Evolutionary conservation across 2,113 vertebrate genomes (phyloP).

Genomic region (Hucho hucho): DNA sequence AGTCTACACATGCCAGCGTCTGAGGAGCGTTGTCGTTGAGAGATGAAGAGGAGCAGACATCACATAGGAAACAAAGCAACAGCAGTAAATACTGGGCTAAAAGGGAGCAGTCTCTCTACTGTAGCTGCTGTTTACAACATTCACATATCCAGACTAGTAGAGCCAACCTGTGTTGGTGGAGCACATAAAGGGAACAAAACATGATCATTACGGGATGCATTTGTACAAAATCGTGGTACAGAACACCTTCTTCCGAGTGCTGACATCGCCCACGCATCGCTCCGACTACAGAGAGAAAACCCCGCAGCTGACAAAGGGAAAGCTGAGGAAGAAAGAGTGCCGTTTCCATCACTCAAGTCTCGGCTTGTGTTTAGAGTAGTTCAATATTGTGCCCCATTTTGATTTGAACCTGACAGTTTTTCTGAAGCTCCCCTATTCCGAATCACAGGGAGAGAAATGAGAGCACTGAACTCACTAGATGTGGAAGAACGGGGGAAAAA

Average conservation of each 20-base stretch:
- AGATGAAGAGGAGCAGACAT: constrained; percentile 54
- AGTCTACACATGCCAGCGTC: constrained; percentile 49
- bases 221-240: constrained; percentile 77
- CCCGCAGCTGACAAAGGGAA: constrained; percentile 76
- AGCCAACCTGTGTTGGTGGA: constrained; percentile 60
- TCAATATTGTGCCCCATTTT: constrained; percentile 71
- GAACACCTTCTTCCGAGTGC: constrained; percentile 70
- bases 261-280: constrained; percentile 75
- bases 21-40: constrained; percentile 38
- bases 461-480: constrained; percentile 68
- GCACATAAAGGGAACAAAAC: constrained; percentile 75
- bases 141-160: constrained; percentile 54
- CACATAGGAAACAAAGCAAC: constrained; percentile 52
- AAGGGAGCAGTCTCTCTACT: constrained; percentile 57
- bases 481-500: constrained; percentile 52
- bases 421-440: constrained; percentile 67
- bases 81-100: constrained; percentile 63
- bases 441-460: constrained; percentile 73
- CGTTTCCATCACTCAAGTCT: constrained; percentile 65
- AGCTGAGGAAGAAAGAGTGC: constrained; percentile 60
- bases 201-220: constrained; percentile 79
- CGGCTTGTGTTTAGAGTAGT: constrained; percentile 65
- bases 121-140: constrained; percentile 48
- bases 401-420: constrained; percentile 77
- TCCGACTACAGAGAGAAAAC: constrained; percentile 75